Conservation (phyloP, 2,797 vertebrate genomes). For the Distichodus sexfasciatus region DNA sequence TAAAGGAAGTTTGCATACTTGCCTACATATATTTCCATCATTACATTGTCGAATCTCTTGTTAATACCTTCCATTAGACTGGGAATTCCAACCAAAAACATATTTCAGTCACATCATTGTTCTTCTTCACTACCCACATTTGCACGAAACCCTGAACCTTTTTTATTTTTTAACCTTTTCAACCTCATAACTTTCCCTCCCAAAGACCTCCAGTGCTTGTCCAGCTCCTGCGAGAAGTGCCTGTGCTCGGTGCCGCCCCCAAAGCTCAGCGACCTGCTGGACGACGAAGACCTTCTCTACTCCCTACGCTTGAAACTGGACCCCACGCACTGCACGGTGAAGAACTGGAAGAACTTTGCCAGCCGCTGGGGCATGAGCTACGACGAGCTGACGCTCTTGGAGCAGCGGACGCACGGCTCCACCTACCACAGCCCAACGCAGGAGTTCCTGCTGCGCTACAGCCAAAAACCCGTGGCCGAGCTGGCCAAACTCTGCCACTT, state of each 20-base stretch:
- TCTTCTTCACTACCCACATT: no score
- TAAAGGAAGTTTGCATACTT: no score
- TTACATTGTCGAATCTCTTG: no score
- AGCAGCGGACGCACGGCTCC: constrained; percentile 82
- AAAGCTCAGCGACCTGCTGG: constrained; percentile 93
- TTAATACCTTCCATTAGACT: no score
- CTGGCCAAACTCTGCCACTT: constrained; percentile 90
- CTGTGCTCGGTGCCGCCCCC: constrained; percentile 74
- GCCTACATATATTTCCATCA: no score
- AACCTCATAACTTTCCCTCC: constrained; percentile 65
- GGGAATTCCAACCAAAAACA: no score
- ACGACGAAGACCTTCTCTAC: constrained; percentile 94
- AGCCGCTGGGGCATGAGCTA: constrained; percentile 99
- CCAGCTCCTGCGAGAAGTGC: constrained; percentile 68
- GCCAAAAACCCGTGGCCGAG: constrained; percentile 89
- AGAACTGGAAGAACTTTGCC: constrained; percentile 99
- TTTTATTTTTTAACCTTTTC: background rate
- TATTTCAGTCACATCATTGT: no score
- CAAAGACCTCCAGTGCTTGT: constrained; percentile 65
- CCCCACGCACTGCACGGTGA: constrained; percentile 93
- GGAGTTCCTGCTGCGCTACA: constrained; percentile 92
- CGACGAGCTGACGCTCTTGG: constrained; percentile 92
- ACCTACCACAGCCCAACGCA: constrained; percentile 88
- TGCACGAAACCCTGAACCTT: no score
- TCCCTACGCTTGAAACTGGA: constrained; percentile 91